Evolutionary conservation across 2,888 invertebrate species (phyloP), one percentile per base, ranked within the genome.

Genomic region (Anoncus sp.): DNA sequence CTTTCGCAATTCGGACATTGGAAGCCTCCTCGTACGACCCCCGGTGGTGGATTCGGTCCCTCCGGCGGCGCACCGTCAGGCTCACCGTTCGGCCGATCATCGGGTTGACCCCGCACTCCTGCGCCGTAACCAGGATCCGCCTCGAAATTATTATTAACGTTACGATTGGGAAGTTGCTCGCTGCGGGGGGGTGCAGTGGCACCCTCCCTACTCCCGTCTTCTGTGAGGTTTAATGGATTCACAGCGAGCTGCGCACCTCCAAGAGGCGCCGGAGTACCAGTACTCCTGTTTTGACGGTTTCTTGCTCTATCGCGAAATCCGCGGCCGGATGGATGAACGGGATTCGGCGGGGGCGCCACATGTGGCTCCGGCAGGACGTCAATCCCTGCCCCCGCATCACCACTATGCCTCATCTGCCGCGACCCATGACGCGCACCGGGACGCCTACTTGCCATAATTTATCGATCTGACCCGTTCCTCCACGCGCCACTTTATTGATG

Each of bases 241-340:
- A 18, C 55, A 18, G 45, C 16, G 55, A 51, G 51, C n/a, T 27
- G 53, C 10, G 72, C 53, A 22, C 22, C 51, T n/a, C n/a, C n/a
- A n/a, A n/a, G n/a, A n/a, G 55, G 31, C 18, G 43, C 67, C 4
- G 45, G 20, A 18, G 67, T 55, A 38, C 4, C 1, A 5, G 12
- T n/a, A 43, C 53, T 14, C 57, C 35, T 10, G 6, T 4, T 3
- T 10, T 22, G 45, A 7, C 35, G 10, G 5, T 63, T 72, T 22
- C 4, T 72, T 63, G 3, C 2, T 1, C 0, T 62, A 72, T 55
- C 63, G 51, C 63, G 63, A 18, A 4, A 2, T 0, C 22, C 72
- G 63, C 63, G 62, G 72, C 72, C 72, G 63, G 72, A 45, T 16
- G 9, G 60, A 45, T 72, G 62, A 1, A 45, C 53, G 53, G 63